phyloP scores from a whole-genome alignment of 1,140 invertebrate genomes.

The Ceratitis capitata region DNA sequence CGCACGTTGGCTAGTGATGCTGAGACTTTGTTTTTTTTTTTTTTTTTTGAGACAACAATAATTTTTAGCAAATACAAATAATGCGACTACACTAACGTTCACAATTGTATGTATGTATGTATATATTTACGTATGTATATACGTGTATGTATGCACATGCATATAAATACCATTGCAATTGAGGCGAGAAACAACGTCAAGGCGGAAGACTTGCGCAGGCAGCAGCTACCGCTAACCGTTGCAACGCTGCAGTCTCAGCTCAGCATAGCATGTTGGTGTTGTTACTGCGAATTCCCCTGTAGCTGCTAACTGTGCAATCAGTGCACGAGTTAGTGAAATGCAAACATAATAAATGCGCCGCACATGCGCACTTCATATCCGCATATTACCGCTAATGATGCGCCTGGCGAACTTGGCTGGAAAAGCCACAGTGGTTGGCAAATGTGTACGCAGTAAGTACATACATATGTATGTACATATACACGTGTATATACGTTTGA shows the following conservation, averaged over 20 bases:
- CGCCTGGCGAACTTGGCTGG: not conserved
- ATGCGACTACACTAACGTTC: not conserved
- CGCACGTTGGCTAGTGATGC: not conserved
- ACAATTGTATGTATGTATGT: not conserved
- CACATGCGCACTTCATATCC: slow-evolving; percentile 25
- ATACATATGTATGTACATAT: too few species aligned
- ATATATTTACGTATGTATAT: not conserved
- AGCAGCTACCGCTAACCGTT: slow-evolving; percentile 1
- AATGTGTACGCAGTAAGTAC: not conserved
- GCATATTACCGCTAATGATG: slow-evolving; percentile 34
- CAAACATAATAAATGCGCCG: slow-evolving; percentile 33
- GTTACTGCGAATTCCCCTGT: not conserved
- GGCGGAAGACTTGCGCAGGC: not conserved
- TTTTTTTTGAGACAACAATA: too few species aligned
- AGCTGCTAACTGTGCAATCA: not conserved
- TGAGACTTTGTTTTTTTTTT: not conserved
- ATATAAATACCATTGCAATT: not conserved
- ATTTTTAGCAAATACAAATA: not conserved
- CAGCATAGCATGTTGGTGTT: not conserved
- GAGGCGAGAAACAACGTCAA: not conserved
- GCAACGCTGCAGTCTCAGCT: not conserved
- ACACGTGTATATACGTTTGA: too few species aligned
- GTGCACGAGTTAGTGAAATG: not conserved
- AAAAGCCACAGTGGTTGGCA: not conserved
- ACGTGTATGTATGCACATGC: not conserved